Evolutionary conservation across 1,140 invertebrate genomes (phyloP).

Genomic region (Temnothorax curvispinosus): DNA sequence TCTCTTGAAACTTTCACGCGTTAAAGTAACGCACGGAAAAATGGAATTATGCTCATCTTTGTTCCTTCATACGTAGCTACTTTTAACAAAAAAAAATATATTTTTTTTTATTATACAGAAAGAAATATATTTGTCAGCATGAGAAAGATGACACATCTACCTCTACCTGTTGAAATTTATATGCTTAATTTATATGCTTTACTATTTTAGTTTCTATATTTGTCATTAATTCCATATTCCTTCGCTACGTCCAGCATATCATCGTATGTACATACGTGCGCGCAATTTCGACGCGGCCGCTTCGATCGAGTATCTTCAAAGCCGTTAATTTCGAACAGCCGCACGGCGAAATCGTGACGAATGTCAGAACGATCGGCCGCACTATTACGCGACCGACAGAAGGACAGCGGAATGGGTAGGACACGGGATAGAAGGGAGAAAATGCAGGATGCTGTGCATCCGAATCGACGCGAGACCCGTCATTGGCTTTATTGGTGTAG

Average conservation of each 20-base stretch:
- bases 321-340: slow-evolving; percentile 66
- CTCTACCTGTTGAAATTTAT: not conserved
- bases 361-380: slow-evolving; percentile 65
- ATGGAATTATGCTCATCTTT: not conserved
- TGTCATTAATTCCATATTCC: slow-evolving; percentile 1
- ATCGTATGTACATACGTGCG: not conserved
- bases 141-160: not conserved
- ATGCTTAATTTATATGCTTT: no score
- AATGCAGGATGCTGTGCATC: slow-evolving; percentile 77
- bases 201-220: not conserved
- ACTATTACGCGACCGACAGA: slow-evolving; percentile 35
- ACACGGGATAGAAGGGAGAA: slow-evolving; percentile 34
- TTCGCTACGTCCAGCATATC: not conserved
- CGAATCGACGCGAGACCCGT: slow-evolving; percentile 73
- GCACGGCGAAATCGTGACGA: slow-evolving; percentile 64
- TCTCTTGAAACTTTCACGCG: slow-evolving; percentile 27
- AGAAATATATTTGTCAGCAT: not conserved
- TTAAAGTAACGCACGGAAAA: slow-evolving; percentile 12
- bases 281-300: slow-evolving; percentile 55
- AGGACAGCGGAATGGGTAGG: slow-evolving; percentile 33
- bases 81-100: not conserved
- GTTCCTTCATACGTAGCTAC: not conserved
- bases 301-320: slow-evolving; percentile 60
- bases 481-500: slow-evolving; percentile 79
- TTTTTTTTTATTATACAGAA: not conserved